Percentiles rank a stretch among this genome's conserved stretches.
phyloP scores from a whole-genome alignment of 2,113 vertebrate species.

The Protobothrops flavoviridis region DNA sequence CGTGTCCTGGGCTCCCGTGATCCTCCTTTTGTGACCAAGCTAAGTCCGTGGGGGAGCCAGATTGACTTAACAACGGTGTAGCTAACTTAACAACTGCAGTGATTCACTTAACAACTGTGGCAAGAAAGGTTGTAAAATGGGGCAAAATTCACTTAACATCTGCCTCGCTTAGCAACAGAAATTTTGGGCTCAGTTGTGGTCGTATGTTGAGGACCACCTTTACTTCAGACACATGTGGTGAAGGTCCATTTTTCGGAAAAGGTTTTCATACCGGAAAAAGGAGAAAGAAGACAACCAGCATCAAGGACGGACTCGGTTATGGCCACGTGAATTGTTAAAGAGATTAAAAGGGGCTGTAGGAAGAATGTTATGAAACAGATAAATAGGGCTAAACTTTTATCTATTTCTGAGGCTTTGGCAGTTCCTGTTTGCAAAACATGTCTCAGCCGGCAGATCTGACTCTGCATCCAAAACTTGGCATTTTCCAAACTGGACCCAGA shows the following conservation, averaged over 20 bases:
- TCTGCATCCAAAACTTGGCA: neutral
- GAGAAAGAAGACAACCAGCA: neutral
- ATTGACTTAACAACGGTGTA: too few relatives aligned
- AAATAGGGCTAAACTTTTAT: neutral
- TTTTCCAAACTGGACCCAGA: neutral
- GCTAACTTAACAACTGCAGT: too few relatives aligned
- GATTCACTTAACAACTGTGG: neutral
- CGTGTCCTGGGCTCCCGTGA: too few relatives aligned
- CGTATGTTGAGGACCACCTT: neutral
- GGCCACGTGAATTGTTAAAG: neutral
- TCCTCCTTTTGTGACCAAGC: too few relatives aligned
- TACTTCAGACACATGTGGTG: too few relatives aligned
- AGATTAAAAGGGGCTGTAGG: neutral
- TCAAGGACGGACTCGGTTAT: neutral
- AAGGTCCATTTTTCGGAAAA: neutral
- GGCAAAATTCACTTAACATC: neutral
- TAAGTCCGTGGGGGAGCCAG: too few relatives aligned
- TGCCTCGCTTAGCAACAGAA: neutral
- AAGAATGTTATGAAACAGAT: neutral
- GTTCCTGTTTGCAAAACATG: neutral
- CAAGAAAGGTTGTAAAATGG: neutral
- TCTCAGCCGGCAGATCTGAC: neutral
- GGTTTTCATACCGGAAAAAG: neutral
- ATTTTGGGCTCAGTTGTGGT: neutral
- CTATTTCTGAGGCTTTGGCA: neutral